These are phyloP conservation scores for Oppia nitens DNA, from an alignment of 1,140 invertebrate genomes.

Conservation along the genomic window DNA sequence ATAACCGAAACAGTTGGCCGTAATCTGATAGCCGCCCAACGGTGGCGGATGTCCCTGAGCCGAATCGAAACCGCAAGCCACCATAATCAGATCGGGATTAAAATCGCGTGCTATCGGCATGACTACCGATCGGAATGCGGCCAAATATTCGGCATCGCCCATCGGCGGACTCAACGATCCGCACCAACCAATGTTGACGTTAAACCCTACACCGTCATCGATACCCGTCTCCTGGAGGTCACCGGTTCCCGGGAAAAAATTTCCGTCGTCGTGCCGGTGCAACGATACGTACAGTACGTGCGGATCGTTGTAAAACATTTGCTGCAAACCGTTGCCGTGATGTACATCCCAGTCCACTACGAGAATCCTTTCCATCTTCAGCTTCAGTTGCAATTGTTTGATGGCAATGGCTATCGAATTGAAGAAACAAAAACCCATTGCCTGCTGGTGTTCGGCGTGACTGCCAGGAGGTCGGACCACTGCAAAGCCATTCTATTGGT, in stretches of 20 bases:
- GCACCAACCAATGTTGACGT: slow-evolving; percentile 92
- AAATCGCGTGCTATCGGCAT: slow-evolving; percentile 86
- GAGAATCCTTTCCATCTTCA: slow-evolving; percentile 71
- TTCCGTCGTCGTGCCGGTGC: slow-evolving; percentile 97
- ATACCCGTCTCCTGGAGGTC: slow-evolving; percentile 63
- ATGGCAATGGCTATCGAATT: slow-evolving; percentile 97
- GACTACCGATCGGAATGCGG: slow-evolving; percentile 78
- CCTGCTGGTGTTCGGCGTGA: slow-evolving; percentile 88
- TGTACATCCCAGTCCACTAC: slow-evolving; percentile 99
- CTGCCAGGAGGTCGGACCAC: slow-evolving; percentile 94
- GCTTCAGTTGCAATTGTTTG: slow-evolving; percentile 61
- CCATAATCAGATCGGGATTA: slow-evolving; percentile 81
- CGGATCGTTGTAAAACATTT: slow-evolving; percentile 92
- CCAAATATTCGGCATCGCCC: slow-evolving; percentile 92
- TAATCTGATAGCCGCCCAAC: slow-evolving; percentile 82
- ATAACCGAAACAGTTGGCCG: slow-evolving; percentile 83
- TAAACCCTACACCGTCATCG: slow-evolving; percentile 73
- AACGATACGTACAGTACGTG: slow-evolving; percentile 88
- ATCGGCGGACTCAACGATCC: slow-evolving; percentile 77
- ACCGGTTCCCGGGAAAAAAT: slow-evolving; percentile 97
- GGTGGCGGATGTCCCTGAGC: slow-evolving; percentile 82
- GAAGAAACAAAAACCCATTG: slow-evolving; percentile 99
- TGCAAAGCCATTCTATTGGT: slow-evolving; percentile 72
- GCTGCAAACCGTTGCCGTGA: slow-evolving; percentile 97
- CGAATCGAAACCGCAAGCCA: slow-evolving; percentile 95